Base-by-base conservation (phyloP, 2,113 vertebrate species). In the Axis porcinus region DNA sequence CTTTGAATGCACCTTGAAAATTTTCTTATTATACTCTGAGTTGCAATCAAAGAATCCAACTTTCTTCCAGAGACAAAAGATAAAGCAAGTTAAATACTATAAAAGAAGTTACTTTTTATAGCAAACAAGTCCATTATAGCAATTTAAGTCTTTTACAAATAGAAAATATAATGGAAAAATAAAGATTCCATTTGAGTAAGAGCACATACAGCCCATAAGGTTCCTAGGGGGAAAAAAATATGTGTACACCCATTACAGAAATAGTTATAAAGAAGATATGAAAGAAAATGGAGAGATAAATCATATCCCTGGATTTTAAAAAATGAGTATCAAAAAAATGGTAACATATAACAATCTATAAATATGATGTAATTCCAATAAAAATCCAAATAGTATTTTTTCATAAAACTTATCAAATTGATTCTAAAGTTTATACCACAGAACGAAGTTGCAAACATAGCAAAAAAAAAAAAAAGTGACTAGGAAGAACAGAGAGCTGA, bases 101-200 rank as follows among this genome's bases (percentile, higher is more conserved):
- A 7, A 19, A 78, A 54, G 17, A 33, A 74, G 33, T 43, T 84
- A 83, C 3, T 47, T 93, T 90, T 94, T 6, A 91, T 82, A 89
- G 7, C 88, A 92, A 86, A 54, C 14, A 88, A 96, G 94, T 57
- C 21, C 5, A 45, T 60, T 43, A 88, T 4, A 7, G 2, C 45
- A 96, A 70, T 5, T 87, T 58, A 47, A 92, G 13, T 87, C 43
- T 84, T 96, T 79, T 57, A 21, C 30, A 96, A 95, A 94, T 94
- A 87, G 9, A 87, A 97, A 95, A 55, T 13, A 57, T 27, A 76
- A 91, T 15, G 36, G 10, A 92, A 93, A 96, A 96, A 64, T 78
- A 50, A 96, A 97, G 28, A 91, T 57, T 6, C 13, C 27, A 95
- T 30, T 21, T 91, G 54, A 86, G 15, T 54, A 78, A 62, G 6